Conservation (phyloP, 2,797 vertebrate genomes). For the Dermochelys coriacea region DNA sequence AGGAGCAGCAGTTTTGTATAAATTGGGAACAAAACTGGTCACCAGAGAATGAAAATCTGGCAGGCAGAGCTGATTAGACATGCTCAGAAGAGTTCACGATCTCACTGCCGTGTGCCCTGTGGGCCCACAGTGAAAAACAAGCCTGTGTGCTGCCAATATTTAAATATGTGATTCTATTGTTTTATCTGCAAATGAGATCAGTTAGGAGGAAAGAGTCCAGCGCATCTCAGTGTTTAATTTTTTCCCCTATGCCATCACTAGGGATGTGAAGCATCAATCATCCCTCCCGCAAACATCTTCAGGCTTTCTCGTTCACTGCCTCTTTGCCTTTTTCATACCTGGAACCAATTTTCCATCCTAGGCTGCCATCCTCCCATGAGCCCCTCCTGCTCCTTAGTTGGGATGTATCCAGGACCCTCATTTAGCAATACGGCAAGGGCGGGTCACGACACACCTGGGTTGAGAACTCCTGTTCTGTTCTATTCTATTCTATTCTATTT, state of each 20-base stretch:
- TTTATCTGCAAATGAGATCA: slow-evolving; percentile 31
- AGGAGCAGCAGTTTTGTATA: slow-evolving; percentile 16
- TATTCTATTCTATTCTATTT: not conserved
- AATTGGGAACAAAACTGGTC: slow-evolving; percentile 27
- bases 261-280: not conserved
- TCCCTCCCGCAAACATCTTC: not conserved
- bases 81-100: slow-evolving; percentile 60
- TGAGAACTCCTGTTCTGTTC: not conserved
- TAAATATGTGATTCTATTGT: slow-evolving; percentile 15
- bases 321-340: not conserved
- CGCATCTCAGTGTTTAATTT: not conserved
- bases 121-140: slow-evolving; percentile 59
- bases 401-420: not conserved
- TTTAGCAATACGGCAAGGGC: not conserved
- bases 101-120: slow-evolving; percentile 48
- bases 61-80: slow-evolving; percentile 57
- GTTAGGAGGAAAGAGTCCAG: not conserved
- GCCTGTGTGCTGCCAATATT: slow-evolving; percentile 28
- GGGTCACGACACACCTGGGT: not conserved
- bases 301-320: not conserved
- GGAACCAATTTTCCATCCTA: not conserved
- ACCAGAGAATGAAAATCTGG: slow-evolving; percentile 40
- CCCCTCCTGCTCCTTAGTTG: not conserved
- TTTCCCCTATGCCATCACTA: not conserved
- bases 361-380: not conserved